Conservation (phyloP, 1,140 invertebrate genomes). For the Psix sp. region DNA sequence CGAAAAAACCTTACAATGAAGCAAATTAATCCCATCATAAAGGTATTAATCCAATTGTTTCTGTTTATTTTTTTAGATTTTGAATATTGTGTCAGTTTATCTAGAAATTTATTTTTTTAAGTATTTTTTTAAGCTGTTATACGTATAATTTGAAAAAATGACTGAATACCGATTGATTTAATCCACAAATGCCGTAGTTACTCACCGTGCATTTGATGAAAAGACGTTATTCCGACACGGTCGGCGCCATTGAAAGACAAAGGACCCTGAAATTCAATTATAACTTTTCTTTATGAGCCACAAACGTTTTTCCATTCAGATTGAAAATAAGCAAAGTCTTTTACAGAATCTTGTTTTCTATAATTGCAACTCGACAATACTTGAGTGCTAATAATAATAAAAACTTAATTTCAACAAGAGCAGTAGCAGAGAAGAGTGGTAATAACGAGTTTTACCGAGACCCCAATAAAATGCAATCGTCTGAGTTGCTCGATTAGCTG, state of each 20-base stretch:
- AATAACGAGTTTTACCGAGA: conserved; percentile 83
- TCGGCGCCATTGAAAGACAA: conserved; percentile 91
- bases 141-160: too few relatives aligned
- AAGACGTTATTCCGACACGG: conserved; percentile 88
- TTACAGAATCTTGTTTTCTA: background rate
- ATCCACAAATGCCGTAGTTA: too few relatives aligned
- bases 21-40: too few relatives aligned
- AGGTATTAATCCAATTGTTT: too few relatives aligned
- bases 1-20: too few relatives aligned
- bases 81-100: too few relatives aligned
- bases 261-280: conserved; percentile 82
- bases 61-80: too few relatives aligned
- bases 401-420: conserved; percentile 29
- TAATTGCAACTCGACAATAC: background rate
- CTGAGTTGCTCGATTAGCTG: conserved; percentile 83
- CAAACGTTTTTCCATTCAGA: too few relatives aligned
- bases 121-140: too few relatives aligned
- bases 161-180: too few relatives aligned
- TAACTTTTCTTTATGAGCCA: conserved; percentile 3
- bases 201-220: conserved; percentile 91
- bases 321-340: conserved; percentile 4
- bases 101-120: too few relatives aligned
- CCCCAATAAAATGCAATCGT: conserved; percentile 86
- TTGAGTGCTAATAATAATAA: conserved; percentile 24
- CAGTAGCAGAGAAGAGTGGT: conserved; percentile 7